phyloP scores from a whole-genome alignment of 2,113 vertebrate species.

The Campylomormyrus tamandua region DNA sequence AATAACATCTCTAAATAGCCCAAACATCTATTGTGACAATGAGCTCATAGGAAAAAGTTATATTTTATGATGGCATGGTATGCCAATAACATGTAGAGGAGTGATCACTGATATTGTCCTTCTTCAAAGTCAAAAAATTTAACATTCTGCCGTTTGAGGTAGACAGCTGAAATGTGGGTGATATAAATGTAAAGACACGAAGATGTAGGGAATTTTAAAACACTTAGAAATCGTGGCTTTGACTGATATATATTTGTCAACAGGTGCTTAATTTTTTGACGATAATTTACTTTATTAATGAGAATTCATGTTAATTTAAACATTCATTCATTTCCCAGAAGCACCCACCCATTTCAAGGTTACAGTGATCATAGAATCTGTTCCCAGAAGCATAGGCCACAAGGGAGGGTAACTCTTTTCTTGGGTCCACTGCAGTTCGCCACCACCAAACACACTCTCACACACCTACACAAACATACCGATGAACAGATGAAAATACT shows the following conservation, averaged over 20 bases:
- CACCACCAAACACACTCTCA: background rate
- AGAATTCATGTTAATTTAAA: constrained; percentile 7
- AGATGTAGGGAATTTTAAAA: background rate
- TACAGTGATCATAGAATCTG: background rate
- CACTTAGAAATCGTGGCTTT: background rate
- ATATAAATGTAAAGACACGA: background rate
- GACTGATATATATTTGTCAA: background rate
- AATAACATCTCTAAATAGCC: background rate
- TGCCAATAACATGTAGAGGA: background rate
- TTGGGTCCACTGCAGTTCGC: background rate
- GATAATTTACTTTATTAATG: constrained; percentile 4
- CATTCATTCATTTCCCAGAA: background rate
- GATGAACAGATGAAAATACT: background rate
- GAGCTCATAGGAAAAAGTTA: background rate
- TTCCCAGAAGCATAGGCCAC: background rate
- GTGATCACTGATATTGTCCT: background rate
- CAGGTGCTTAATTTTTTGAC: background rate
- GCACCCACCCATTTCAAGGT: background rate
- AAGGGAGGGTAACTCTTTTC: background rate
- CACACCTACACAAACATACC: background rate
- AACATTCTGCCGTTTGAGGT: background rate
- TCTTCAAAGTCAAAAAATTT: background rate
- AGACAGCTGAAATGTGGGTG: background rate
- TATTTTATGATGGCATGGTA: background rate
- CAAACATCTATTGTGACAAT: background rate